Evolutionary conservation across 2,888 invertebrate genomes (phyloP).

Genomic region (Xanthorhoe designata): DNA sequence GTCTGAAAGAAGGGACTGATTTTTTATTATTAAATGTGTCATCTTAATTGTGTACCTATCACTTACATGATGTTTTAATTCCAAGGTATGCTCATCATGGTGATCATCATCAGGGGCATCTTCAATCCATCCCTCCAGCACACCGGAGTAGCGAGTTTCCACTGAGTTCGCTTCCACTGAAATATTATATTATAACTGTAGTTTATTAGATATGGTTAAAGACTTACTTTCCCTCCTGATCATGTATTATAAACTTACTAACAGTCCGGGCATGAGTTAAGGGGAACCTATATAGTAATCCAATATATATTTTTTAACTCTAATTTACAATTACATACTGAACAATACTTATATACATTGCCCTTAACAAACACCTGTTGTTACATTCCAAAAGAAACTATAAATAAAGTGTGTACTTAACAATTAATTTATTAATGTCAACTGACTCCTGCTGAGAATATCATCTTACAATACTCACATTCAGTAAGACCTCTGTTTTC

Average conservation of each 20-base stretch:
- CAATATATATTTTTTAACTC: neutral
- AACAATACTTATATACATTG: neutral
- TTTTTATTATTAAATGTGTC: neutral
- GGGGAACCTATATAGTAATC: no score
- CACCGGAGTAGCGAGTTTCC: conserved; percentile 90
- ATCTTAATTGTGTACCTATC: conserved; percentile 2
- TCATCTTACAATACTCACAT: conserved; percentile 83
- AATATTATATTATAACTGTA: conserved; percentile 1
- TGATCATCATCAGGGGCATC: conserved; percentile 83
- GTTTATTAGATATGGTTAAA: no score
- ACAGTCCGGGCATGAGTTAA: no score
- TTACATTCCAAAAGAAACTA: neutral
- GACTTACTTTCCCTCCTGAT: no score
- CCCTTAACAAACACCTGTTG: neutral
- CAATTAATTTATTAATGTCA: neutral
- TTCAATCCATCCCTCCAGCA: conserved; percentile 93
- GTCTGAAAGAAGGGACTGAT: neutral
- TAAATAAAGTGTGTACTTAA: neutral
- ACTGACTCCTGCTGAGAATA: neutral
- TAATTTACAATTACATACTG: neutral
- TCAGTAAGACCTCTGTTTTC: conserved; percentile 92
- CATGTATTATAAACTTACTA: no score
- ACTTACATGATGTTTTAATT: conserved; percentile 81
- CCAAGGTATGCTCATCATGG: conserved; percentile 82
- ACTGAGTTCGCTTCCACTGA: conserved; percentile 80